Evolutionary conservation across 37 sponge, comb jelly and placozoan species (phyloP).

Genomic region (Spongilla lacustris): DNA sequence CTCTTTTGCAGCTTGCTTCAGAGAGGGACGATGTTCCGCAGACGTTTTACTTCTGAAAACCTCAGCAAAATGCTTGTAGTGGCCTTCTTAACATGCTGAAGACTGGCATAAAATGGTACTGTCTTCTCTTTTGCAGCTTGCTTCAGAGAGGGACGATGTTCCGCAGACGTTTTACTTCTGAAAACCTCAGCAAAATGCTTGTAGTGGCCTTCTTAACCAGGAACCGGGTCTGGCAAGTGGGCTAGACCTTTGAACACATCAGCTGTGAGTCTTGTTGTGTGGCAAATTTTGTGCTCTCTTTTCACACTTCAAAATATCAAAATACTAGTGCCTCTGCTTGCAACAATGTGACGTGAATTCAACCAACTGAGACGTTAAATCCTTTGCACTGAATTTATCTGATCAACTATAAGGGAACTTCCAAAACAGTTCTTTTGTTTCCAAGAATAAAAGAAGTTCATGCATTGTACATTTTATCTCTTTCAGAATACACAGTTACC

Average conservation of each 20-base stretch:
- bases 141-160: background rate
- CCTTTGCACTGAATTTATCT: background rate
- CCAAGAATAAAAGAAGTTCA: too few species aligned
- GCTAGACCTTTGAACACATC: background rate
- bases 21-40: slow-evolving; percentile 8
- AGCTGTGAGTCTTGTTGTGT: background rate
- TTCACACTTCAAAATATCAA: slow-evolving; percentile 24
- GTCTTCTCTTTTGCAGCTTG: slow-evolving; percentile 22
- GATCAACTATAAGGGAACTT: background rate
- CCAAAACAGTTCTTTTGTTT: too few species aligned
- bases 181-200: slow-evolving; percentile 31
- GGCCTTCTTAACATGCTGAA: slow-evolving; percentile 30
- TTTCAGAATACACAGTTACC: too few species aligned
- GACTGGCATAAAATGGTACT: slow-evolving; percentile 33
- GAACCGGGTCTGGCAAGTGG: background rate
- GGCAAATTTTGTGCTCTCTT: slow-evolving; percentile 9
- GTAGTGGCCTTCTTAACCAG: slow-evolving; percentile 31
- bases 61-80: slow-evolving; percentile 34
- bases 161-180: slow-evolving; percentile 19
- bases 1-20: slow-evolving; percentile 2
- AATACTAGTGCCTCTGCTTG: slow-evolving; percentile 17
- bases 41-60: slow-evolving; percentile 17
- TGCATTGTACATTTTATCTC: too few species aligned
- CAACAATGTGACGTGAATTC: slow-evolving; percentile 31
- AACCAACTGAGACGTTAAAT: slow-evolving; percentile 2